Conservation (phyloP, 2,113 vertebrate species). For the Apus apus region DNA sequence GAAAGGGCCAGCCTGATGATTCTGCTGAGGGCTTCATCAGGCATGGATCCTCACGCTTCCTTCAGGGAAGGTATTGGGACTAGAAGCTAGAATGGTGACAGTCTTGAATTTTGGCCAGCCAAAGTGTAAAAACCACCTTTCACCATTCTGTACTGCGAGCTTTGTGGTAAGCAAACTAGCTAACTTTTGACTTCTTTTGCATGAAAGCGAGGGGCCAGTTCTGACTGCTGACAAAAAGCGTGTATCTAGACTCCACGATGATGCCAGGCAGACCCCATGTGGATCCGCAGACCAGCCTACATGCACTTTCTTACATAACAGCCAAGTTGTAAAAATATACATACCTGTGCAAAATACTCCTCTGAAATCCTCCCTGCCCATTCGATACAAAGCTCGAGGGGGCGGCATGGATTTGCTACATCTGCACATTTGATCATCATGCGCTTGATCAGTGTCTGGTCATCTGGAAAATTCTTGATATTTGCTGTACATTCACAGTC, state of each 20-base stretch:
- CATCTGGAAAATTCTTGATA: constrained; percentile 90
- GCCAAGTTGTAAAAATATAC: not conserved
- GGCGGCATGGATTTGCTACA: constrained; percentile 93
- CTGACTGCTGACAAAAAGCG: not conserved
- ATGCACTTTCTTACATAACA: not conserved
- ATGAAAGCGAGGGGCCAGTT: not conserved
- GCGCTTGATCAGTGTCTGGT: constrained; percentile 92
- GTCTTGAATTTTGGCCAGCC: not conserved
- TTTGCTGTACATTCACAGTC: constrained; percentile 81
- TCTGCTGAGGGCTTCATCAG: not conserved
- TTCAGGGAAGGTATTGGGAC: not conserved
- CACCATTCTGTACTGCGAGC: not conserved
- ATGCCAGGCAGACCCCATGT: not conserved
- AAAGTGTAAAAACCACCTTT: not conserved
- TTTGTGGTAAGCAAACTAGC: not conserved
- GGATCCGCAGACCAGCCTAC: not conserved
- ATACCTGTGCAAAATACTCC: constrained; percentile 95
- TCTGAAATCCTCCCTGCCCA: constrained; percentile 97
- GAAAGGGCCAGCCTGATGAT: not conserved
- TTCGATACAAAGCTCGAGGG: constrained; percentile 92
- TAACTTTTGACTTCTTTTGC: not conserved
- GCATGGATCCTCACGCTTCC: not conserved
- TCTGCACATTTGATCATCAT: constrained; percentile 99
- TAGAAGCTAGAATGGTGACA: not conserved
- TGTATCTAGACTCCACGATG: fast-evolving